These are phyloP conservation scores for Ciconia boyciana DNA, from an alignment of 2,113 vertebrate species.

Conservation along the genomic window DNA sequence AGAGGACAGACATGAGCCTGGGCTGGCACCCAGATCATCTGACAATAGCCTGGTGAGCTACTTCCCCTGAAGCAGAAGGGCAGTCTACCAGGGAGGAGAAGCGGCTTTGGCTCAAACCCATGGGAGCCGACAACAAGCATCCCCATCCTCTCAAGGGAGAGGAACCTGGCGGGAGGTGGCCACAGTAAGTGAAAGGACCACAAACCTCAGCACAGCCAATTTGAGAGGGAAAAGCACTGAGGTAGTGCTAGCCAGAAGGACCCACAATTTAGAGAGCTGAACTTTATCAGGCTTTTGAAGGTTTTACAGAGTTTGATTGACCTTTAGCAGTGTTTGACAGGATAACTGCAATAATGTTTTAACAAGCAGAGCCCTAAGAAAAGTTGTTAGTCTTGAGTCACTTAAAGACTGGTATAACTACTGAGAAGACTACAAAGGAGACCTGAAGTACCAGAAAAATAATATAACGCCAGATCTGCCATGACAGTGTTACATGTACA, in stretches of 20 bases:
- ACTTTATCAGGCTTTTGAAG: background rate
- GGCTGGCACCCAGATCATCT: background rate
- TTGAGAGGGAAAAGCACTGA: background rate
- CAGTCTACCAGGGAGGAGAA: background rate
- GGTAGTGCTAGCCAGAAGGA: background rate
- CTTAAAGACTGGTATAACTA: background rate
- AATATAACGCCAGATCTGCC: background rate
- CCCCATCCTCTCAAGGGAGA: background rate
- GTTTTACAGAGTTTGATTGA: background rate
- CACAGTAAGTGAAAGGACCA: background rate
- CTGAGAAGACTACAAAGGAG: background rate
- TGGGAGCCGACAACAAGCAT: background rate
- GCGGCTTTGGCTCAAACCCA: background rate
- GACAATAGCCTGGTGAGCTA: background rate
- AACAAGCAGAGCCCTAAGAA: background rate
- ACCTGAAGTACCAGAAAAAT: background rate
- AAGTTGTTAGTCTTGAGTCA: background rate
- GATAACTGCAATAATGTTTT: background rate
- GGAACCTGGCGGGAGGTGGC: rapidly evolving
- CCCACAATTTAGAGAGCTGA: background rate
- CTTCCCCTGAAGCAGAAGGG: background rate
- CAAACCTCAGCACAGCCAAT: background rate
- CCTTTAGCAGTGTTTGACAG: background rate
- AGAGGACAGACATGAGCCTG: background rate
- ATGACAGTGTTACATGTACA: background rate